phyloP scores from a whole-genome alignment of 1,140 invertebrate genomes.

The Drosophila sulfurigaster region DNA sequence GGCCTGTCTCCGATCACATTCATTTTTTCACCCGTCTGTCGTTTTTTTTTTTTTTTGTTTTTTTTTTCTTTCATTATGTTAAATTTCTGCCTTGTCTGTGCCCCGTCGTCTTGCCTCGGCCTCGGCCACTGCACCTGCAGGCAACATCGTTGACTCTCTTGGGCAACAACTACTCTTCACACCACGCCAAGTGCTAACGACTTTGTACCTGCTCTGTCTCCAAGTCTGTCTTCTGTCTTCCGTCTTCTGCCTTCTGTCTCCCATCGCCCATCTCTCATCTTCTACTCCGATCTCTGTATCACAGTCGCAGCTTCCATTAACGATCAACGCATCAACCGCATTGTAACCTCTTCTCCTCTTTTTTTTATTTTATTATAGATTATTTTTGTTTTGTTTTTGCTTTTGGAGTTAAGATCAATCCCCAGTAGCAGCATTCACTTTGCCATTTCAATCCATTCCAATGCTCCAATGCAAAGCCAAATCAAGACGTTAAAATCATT shows the following conservation, averaged over 20 bases:
- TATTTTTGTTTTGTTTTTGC: background rate
- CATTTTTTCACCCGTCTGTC: background rate
- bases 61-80: constrained; percentile 36
- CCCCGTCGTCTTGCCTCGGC: background rate
- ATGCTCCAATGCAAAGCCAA: background rate
- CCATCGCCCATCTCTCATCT: background rate
- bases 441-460: background rate
- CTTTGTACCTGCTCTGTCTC: constrained; percentile 69
- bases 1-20: constrained; percentile 37
- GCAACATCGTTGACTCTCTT: constrained; percentile 50
- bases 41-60: background rate
- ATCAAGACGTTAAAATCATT: background rate
- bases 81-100: constrained; percentile 37
- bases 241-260: background rate
- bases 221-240: background rate
- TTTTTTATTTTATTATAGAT: constrained; percentile 7
- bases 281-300: constrained; percentile 7
- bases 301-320: constrained; percentile 11
- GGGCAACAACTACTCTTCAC: constrained; percentile 62
- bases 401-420: background rate
- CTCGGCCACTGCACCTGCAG: constrained; percentile 7
- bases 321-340: background rate
- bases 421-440: background rate
- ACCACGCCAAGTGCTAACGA: constrained; percentile 74
- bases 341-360: background rate